Evolutionary conservation across 2,113 vertebrate species (phyloP).

Genomic region (Megaceryle maxima): DNA sequence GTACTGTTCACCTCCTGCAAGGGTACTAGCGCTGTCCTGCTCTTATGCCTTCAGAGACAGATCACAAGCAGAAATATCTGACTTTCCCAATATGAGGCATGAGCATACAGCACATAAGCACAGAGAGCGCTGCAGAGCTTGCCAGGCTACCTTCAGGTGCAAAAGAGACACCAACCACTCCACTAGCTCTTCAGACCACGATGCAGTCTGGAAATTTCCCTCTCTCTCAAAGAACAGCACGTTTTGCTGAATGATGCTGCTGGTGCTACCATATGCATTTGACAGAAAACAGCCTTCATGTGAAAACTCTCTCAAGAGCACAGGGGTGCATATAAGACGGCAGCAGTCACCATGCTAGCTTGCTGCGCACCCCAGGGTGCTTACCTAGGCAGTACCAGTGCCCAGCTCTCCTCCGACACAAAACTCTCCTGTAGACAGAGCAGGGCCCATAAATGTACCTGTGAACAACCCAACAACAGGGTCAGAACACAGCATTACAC

Average conservation of each 20-base stretch:
- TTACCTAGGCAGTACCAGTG: rapidly evolving
- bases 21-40: neutral
- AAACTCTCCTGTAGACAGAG: rapidly evolving
- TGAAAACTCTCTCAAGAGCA: neutral
- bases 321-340: rapidly evolving
- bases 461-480: neutral
- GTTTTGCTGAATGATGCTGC: rapidly evolving
- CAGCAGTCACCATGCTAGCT: rapidly evolving
- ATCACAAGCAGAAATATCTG: neutral
- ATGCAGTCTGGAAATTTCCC: neutral
- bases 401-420: neutral
- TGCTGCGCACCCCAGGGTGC: rapidly evolving
- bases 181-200: neutral
- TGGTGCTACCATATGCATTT: rapidly evolving
- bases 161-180: neutral
- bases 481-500: neutral
- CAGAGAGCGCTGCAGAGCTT: neutral
- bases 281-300: rapidly evolving
- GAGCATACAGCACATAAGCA: neutral
- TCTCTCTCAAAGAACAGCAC: neutral
- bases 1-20: neutral
- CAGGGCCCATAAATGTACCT: rapidly evolving
- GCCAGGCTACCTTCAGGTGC: rapidly evolving
- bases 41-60: neutral
- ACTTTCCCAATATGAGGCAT: neutral